Percentiles rank a stretch among this genome's conserved stretches.
These are phyloP conservation scores for Chlamydotis undulata DNA, from an alignment of 2,113 vertebrate genomes.

Conservation along the genomic window DNA sequence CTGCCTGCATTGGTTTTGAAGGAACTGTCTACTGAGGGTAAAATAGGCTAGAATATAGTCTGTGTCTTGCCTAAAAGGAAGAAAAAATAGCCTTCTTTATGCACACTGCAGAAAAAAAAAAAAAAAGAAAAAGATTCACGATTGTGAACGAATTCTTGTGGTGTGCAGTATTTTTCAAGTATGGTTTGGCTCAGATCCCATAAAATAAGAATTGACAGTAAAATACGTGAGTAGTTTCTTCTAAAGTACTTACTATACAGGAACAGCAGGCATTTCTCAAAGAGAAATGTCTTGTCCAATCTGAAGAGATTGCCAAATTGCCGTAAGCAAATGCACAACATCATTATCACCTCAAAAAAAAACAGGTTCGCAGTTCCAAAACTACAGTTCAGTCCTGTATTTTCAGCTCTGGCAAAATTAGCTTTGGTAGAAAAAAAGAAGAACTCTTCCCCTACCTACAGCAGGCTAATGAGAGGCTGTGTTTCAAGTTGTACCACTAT, in stretches of 20 bases:
- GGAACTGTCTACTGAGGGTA: not conserved
- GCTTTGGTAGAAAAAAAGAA: not conserved
- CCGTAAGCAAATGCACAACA: not conserved
- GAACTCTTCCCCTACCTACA: not conserved
- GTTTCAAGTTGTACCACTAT: not conserved
- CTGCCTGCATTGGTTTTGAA: not conserved
- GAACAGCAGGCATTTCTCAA: conserved; percentile 33
- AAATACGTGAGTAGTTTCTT: conserved; percentile 36
- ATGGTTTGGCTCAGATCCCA: conserved; percentile 3
- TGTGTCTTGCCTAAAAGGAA: not conserved
- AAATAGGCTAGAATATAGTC: not conserved
- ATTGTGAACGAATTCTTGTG: conserved; percentile 1
- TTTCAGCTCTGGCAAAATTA: not conserved
- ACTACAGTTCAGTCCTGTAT: not conserved
- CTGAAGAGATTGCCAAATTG: conserved; percentile 2
- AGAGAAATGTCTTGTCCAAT: not conserved
- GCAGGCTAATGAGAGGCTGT: not conserved
- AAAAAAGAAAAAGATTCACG: not conserved
- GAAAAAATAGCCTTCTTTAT: fast-evolving
- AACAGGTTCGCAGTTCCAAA: not conserved
- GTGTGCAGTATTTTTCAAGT: conserved; percentile 6
- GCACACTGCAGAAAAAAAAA: not conserved
- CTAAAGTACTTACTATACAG: conserved; percentile 3
- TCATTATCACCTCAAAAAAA: not conserved
- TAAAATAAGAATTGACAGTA: conserved; percentile 25